phyloP scores from a whole-genome alignment of 2,113 vertebrate genomes.

The Turnix velox region DNA sequence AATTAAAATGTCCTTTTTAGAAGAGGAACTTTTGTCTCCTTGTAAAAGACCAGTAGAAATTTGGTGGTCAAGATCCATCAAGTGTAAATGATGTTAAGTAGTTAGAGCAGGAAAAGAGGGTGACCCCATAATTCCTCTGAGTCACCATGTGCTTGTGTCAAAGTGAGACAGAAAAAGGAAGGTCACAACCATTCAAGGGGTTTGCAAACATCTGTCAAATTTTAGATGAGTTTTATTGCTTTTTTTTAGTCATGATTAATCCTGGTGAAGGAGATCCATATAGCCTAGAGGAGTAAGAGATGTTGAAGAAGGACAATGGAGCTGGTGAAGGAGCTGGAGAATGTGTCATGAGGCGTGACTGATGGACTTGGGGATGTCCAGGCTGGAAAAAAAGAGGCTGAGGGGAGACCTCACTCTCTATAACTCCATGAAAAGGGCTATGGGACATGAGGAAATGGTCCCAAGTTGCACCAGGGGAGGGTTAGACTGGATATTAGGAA shows the following conservation, averaged over 20 bases:
- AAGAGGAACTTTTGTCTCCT: background rate
- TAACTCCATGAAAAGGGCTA: too few relatives aligned
- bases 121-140: accelerated
- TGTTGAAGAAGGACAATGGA: too few relatives aligned
- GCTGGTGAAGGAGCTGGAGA: too few relatives aligned
- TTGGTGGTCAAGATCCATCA: background rate
- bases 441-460: too few relatives aligned
- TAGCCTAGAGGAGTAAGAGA: background rate
- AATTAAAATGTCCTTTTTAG: background rate
- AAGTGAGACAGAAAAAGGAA: background rate
- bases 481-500: too few relatives aligned
- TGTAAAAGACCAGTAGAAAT: background rate
- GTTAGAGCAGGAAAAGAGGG: background rate
- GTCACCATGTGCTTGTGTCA: background rate
- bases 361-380: too few relatives aligned
- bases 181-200: background rate
- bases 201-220: background rate
- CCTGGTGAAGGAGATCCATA: background rate
- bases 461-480: too few relatives aligned
- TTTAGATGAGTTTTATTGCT: background rate
- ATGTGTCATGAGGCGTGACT: too few relatives aligned
- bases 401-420: too few relatives aligned
- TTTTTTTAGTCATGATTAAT: background rate
- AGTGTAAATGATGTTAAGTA: background rate
- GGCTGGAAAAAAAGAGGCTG: too few relatives aligned